Evolutionary conservation across 2,888 invertebrate genomes (phyloP), one percentile per base, ranked within the genome.

Genomic region (Gonocerus acuteangulatus): DNA sequence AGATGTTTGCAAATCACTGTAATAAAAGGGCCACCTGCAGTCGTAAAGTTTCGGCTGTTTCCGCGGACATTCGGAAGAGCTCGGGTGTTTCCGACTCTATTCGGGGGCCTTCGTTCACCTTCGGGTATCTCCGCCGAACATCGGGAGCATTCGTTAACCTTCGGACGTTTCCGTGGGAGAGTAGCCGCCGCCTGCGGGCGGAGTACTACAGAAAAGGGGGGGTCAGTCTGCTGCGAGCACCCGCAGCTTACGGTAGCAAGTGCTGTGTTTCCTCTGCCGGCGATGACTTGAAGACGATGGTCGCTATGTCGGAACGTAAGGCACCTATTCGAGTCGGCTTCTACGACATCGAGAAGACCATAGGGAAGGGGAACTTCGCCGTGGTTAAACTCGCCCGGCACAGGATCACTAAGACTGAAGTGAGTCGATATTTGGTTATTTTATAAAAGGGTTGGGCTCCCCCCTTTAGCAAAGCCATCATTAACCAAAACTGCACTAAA

Each of bases 321-420:
- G 82, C 82, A 71, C 84, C 87, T 70, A 87, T 91, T 73, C 84
- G 90, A 72, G 93, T 97, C 72, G 96, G 96, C 70, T 95, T 95
- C 80, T 97, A 97, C 78, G 94, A 95, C 77, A 93, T 97, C 75
- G 95, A 95, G 77, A 84, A 89, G 73, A 96, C 96, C 71, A 95
- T 97, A 72, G 97, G 97, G 71, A 95, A 95, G 77, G 97, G 97
- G 59, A 99, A 97, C 79, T 99, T 97, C 81, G 97, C 97, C 69
- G 95, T 96, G 71, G 97, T 99, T 71, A 96, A 96, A 78, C 80
- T 96, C 74, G 97, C 96, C 70, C 86, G 91, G 74, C 97, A 99
- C 82, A 87, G 93, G 75, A 91, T 96, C 75, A 96, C 96, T 70
- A 96, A 95, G 82, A 95, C 94, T 74, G 95, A 97, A 90, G 96